Base-by-base conservation (phyloP, 2,113 vertebrate genomes). In the Equus przewalskii region DNA sequence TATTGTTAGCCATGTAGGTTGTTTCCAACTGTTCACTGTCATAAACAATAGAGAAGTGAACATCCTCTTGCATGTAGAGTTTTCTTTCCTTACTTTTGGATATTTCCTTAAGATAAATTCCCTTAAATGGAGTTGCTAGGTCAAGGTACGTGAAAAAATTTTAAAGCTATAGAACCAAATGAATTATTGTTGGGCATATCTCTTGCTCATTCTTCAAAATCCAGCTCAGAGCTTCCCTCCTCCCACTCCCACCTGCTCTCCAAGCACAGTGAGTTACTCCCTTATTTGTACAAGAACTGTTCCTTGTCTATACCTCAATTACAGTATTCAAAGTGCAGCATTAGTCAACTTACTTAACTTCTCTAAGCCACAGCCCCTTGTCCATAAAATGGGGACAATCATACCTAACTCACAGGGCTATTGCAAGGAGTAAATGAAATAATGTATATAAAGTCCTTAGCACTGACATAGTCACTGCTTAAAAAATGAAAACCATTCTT, bases 1-100 rank as follows among this genome's bases (percentile, higher is more conserved):
- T 95, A 41, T 44, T 82, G 67, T 86, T 95, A 86, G 86, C 24
- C n/a, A 65, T 46, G 49, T 87, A 88, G 54, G 51, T 82, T 69
- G 22, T 75, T 91, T 75, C 87, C 75, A 67, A n/a, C 58, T 60
- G 18, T n/a, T 76, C 33, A 89, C 51, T 78, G 67, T 92, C 86
- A 81, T 89, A 87, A 96, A 83, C 87, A 94, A 79, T 16, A 88
- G 72, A 92, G 41, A 92, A 75, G 86, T 56, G 44, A 73, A 89
- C 1, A 83, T 10, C 28, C 44, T 91, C 51, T 72, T 82, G 92
- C 11, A 64, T 44, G 15, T 33, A 93, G 18, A 22, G 5, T 26
- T 73, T 46, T 54, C 36, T 62, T 11, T 0, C 18, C 41, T 26
- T 54, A 11, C 6, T 49, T 96, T 79, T 90, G n/a, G 49, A 67